Conservation (phyloP, 92 coral and sea anemone species). For the Isaurus tuberculatus region DNA sequence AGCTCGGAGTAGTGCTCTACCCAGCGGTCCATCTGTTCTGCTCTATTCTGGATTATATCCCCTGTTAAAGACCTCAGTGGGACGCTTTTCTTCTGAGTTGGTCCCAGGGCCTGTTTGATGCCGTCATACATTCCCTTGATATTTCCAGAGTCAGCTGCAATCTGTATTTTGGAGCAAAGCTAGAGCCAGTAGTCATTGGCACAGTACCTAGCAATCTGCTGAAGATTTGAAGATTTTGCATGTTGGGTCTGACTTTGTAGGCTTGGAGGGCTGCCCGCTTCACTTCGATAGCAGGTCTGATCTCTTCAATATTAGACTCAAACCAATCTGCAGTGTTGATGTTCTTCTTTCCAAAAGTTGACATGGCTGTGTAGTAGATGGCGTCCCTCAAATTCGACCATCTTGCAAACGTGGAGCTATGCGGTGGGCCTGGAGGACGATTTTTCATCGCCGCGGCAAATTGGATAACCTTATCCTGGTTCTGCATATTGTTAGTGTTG, state of each 20-base stretch:
- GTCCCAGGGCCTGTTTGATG: constrained; percentile 33
- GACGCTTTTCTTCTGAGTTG: background rate
- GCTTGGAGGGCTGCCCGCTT: background rate
- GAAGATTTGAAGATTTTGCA: constrained; percentile 19
- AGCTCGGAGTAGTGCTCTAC: constrained; percentile 21
- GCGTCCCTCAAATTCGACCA: constrained; percentile 20
- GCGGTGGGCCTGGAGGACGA: background rate
- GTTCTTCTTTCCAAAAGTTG: no score
- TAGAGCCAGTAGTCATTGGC: constrained; percentile 32
- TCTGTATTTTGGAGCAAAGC: background rate
- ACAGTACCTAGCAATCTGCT: constrained; percentile 18
- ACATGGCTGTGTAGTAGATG: background rate
- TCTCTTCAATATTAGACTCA: background rate
- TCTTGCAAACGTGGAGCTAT: background rate
- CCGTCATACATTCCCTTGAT: constrained; percentile 40
- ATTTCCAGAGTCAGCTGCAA: constrained; percentile 44
- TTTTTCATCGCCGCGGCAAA: background rate
- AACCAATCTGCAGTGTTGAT: constrained; percentile 16
- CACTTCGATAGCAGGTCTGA: background rate
- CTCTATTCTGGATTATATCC: background rate
- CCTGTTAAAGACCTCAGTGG: constrained; percentile 32
- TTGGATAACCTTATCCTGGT: background rate
- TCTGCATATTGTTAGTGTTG: constrained; percentile 3
- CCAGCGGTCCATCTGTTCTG: constrained; percentile 43
- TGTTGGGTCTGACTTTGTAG: background rate